Evolutionary conservation across 1,140 invertebrate genomes (phyloP).

Genomic region (Lepidurus couesii): DNA sequence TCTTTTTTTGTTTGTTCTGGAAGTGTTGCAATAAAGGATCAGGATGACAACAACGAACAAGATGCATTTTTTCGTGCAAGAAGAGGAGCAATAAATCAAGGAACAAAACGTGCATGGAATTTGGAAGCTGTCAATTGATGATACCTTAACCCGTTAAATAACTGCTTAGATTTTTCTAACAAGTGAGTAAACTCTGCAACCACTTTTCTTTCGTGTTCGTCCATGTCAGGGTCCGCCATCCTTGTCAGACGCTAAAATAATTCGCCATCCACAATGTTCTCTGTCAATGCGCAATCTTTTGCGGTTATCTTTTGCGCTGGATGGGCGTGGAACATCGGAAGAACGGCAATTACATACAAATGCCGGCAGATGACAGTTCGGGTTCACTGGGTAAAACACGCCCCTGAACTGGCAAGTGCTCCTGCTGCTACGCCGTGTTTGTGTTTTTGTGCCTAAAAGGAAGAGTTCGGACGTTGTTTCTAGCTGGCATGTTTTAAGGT

Average conservation of each 20-base stretch:
- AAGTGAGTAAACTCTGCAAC: slow-evolving; percentile 94
- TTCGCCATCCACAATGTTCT: neutral
- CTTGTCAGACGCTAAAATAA: neutral
- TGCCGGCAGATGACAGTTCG: no score
- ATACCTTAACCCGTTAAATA: slow-evolving; percentile 91
- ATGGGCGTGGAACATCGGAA: neutral
- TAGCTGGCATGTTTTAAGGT: no score
- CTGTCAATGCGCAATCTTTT: slow-evolving; percentile 1
- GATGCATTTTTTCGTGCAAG: neutral
- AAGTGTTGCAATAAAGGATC: neutral
- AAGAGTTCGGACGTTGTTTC: no score
- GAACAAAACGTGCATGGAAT: slow-evolving; percentile 27
- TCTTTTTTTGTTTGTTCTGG: no score
- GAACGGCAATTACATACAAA: no score
- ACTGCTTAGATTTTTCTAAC: slow-evolving; percentile 93
- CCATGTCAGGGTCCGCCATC: slow-evolving; percentile 40
- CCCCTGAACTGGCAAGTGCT: no score
- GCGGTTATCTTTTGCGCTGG: slow-evolving; percentile 5
- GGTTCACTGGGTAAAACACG: no score
- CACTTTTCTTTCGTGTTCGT: slow-evolving; percentile 77
- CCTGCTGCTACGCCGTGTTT: no score
- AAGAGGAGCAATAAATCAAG: neutral
- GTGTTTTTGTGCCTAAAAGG: no score
- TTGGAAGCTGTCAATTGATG: slow-evolving; percentile 10
- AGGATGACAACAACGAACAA: neutral